Evolutionary conservation across 2,888 invertebrate species (phyloP).

Genomic region (Abrostola triplasia): DNA sequence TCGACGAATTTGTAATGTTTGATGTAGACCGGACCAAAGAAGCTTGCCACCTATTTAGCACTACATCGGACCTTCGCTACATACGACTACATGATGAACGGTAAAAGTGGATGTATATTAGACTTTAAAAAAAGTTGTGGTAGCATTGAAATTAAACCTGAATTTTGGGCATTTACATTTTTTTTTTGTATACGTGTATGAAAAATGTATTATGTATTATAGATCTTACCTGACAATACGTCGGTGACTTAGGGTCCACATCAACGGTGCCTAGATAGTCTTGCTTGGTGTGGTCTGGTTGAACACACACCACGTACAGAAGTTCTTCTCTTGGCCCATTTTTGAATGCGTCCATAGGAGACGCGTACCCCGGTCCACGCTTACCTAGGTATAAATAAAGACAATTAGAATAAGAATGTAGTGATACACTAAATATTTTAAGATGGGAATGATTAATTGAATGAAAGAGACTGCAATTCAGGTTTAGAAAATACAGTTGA

Average conservation of each 20-base stretch:
- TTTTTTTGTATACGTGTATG: slow-evolving; percentile 11
- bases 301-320: slow-evolving; percentile 96
- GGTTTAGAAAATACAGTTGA: no score
- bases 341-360: slow-evolving; percentile 94
- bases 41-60: no score
- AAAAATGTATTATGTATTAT: background rate
- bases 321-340: slow-evolving; percentile 95
- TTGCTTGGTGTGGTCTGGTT: slow-evolving; percentile 92
- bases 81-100: slow-evolving; percentile 16
- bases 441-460: background rate
- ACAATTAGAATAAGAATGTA: background rate
- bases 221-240: slow-evolving; percentile 92
- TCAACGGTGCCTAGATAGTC: slow-evolving; percentile 98
- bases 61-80: no score
- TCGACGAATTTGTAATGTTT: no score
- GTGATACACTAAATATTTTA: background rate
- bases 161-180: no score
- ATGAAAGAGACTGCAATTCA: no score
- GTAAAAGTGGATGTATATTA: slow-evolving; percentile 24
- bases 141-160: no score
- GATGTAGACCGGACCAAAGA: no score
- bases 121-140: no score
- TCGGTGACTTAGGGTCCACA: slow-evolving; percentile 95
- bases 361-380: slow-evolving; percentile 92
- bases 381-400: slow-evolving; percentile 67